phyloP scores from a whole-genome alignment of 2,797 vertebrate genomes.

The Ispidina lecontei region DNA sequence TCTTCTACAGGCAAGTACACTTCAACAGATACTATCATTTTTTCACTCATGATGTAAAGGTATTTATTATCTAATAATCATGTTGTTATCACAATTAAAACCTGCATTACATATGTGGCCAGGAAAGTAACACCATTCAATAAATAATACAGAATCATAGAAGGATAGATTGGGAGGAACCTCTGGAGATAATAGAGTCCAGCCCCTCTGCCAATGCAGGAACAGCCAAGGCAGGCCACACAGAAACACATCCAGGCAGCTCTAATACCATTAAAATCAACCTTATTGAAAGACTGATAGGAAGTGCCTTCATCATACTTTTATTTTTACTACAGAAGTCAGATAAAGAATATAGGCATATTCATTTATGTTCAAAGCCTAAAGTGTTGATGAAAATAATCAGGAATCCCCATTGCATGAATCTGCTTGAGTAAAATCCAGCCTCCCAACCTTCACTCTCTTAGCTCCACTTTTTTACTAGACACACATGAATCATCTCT shows the following conservation, averaged over 20 bases:
- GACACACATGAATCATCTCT: background rate
- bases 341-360: background rate
- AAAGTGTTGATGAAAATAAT: background rate
- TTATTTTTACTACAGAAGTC: background rate
- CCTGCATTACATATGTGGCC: background rate
- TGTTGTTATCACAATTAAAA: background rate
- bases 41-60: background rate
- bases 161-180: no score
- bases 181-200: no score
- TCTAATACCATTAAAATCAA: background rate
- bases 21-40: background rate
- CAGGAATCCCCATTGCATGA: background rate
- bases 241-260: no score
- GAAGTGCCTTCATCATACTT: background rate
- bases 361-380: background rate
- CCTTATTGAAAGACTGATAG: background rate
- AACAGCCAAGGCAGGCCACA: no score
- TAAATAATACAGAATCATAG: background rate
- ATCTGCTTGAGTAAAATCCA: background rate
- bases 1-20: background rate
- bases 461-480: background rate
- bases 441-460: background rate
- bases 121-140: background rate
- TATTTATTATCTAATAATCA: background rate
- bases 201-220: no score